A percentile compares a stretch with the other conserved stretches of the same genome.
These are phyloP conservation scores for Artibeus jamaicensis DNA, from an alignment of 2,797 vertebrate genomes.

Conservation along the genomic window DNA sequence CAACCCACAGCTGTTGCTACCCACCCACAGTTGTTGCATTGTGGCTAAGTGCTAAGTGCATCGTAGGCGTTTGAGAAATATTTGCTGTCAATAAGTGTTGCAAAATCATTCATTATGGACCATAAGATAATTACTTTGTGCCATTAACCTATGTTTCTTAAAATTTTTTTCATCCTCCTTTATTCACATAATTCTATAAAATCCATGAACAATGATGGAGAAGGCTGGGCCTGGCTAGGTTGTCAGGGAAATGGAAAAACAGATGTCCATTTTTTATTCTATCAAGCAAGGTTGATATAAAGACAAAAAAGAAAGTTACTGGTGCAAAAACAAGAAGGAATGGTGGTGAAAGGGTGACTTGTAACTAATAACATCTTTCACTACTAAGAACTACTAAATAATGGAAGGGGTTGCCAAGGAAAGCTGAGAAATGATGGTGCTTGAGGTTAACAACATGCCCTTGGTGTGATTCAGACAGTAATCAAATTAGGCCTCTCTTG, in stretches of 20 bases:
- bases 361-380: neutral
- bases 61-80: neutral
- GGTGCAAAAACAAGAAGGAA: conserved; percentile 13
- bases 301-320: conserved; percentile 16
- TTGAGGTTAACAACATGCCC: neutral
- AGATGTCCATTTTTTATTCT: too few species aligned
- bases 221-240: neutral
- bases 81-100: neutral
- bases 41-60: neutral
- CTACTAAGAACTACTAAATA: neutral
- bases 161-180: neutral
- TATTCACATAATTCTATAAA: neutral
- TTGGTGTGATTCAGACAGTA: neutral
- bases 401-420: neutral
- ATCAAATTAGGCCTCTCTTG: conserved; percentile 25
- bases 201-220: neutral
- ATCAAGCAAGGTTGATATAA: neutral
- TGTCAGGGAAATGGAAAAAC: neutral
- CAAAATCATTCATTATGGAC: neutral
- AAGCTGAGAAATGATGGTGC: neutral
- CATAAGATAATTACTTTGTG: neutral
- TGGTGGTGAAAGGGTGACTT: neutral
- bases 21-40: neutral
- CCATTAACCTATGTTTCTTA: neutral
- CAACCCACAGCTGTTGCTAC: neutral